A percentile compares a stretch with the other conserved stretches of the same genome.
Evolutionary conservation across 2,797 vertebrate genomes (phyloP).

Genomic region (Chlorospingus semifuscus): DNA sequence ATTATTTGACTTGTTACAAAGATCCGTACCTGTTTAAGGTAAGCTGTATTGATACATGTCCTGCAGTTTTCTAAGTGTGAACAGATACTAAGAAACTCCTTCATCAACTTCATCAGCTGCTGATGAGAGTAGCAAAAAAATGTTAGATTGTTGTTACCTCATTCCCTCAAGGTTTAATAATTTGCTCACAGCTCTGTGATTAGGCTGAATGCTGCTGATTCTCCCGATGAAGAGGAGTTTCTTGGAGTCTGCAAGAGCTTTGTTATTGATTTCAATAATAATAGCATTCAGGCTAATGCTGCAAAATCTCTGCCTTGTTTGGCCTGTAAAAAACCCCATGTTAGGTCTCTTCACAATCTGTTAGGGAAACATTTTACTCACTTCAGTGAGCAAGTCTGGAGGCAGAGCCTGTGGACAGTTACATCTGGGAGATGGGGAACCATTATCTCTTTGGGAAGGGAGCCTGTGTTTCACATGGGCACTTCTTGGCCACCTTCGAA

Average conservation of each 20-base stretch:
- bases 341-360: not conserved
- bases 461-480: not conserved
- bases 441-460: not conserved
- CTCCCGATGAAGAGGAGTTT: not conserved
- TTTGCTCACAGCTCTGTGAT: not conserved
- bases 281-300: not conserved
- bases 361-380: not conserved
- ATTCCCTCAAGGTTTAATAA: not conserved
- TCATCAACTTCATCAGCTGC: not conserved
- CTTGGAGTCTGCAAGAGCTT: not conserved
- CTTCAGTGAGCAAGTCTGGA: not conserved
- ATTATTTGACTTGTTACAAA: not conserved
- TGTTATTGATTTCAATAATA: not conserved
- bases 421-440: not conserved
- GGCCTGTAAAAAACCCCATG: not conserved
- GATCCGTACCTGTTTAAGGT: not conserved
- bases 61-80: not conserved
- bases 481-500: not conserved
- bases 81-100: not conserved
- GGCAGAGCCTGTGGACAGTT: not conserved
- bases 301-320: conserved; percentile 9
- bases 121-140: not conserved
- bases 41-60: not conserved
- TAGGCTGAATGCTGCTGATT: not conserved
- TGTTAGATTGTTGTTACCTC: not conserved